These are phyloP conservation scores for Sipunculus nudus DNA, from an alignment of 2,888 invertebrate species.

Conservation along the genomic window DNA sequence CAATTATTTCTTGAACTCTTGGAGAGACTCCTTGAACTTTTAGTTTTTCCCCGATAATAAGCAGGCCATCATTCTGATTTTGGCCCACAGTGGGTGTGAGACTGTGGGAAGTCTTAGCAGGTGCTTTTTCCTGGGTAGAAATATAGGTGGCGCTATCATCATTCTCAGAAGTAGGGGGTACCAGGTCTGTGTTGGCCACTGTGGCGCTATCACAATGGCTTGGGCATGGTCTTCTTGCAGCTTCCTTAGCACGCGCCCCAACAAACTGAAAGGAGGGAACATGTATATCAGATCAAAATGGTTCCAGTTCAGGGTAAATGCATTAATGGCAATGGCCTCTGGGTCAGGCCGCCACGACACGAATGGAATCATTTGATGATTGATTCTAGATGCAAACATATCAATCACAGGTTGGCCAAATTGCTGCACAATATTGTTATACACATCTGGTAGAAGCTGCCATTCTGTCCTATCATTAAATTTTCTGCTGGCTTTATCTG, in stretches of 20 bases:
- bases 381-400: slow-evolving; percentile 35
- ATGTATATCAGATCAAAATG: slow-evolving; percentile 15
- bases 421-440: not conserved
- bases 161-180: not conserved
- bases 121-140: slow-evolving; percentile 3
- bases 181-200: slow-evolving; percentile 21
- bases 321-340: slow-evolving; percentile 25
- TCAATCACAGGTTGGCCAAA: slow-evolving; percentile 17
- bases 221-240: slow-evolving; percentile 10
- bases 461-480: slow-evolving; percentile 15
- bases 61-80: not conserved
- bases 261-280: slow-evolving; percentile 37
- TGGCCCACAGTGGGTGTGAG: not conserved
- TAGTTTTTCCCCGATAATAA: not conserved
- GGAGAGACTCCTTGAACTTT: not conserved
- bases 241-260: slow-evolving; percentile 27
- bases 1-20: not conserved
- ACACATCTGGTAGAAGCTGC: not conserved
- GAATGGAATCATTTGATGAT: slow-evolving; percentile 19
- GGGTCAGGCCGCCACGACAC: slow-evolving; percentile 36
- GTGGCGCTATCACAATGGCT: slow-evolving; percentile 12
- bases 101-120: not conserved
- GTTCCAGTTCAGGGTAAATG: slow-evolving; percentile 27
- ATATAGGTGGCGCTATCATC: not conserved
- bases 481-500: slow-evolving; percentile 1